Base-by-base conservation (phyloP, 2,113 vertebrate genomes). In the Pungitius pungitius region DNA sequence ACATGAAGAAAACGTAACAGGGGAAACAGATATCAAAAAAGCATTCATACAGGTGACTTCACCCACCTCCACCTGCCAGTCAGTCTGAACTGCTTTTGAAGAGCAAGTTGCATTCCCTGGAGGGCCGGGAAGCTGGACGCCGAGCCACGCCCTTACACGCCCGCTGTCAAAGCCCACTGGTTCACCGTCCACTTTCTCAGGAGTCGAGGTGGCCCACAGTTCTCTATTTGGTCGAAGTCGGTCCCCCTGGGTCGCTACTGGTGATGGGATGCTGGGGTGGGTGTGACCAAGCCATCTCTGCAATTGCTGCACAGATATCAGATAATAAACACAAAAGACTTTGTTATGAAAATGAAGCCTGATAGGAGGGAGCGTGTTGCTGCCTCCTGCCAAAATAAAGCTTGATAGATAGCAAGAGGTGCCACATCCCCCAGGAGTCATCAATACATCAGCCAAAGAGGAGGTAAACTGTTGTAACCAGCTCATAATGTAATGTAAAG, bases 111-210 rank as follows among this genome's bases (percentile, higher is more conserved):
- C 65, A 22, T 35, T 69, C 47, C 69, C 67, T 0, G 60, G 6
- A 1, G 63, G 49, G 78, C 60, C 20, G 26, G 77, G 30, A 39
- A 85, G 81, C 76, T 94, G 92, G 17, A 75, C 85, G 9, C 92
- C 89, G 18, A 95, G 91, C 94, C 94, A 95, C 51, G 90, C 93
- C 63, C 92, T 89, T 57, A 94, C 88, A 0, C 92, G 92, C 5
- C 89, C 61, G 0, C 88, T 84, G n/a, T 92, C 90, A n/a, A 93
- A 93, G 75, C 80, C 51, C 20, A 83, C 1, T 0, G 76, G 81
- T 43, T 92, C 81, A 1, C 57, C 4, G n/a, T 71, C 61, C 27
- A 37, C 52, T 5, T 52, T 8, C 10, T 78, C 76, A 0, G 91
- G 89, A 8, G 89, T 90, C 0, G 89, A 92, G 20, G 85, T 83